Conservation (phyloP, 92 coral and sea anemone genomes). For the Bergia sp. region DNA sequence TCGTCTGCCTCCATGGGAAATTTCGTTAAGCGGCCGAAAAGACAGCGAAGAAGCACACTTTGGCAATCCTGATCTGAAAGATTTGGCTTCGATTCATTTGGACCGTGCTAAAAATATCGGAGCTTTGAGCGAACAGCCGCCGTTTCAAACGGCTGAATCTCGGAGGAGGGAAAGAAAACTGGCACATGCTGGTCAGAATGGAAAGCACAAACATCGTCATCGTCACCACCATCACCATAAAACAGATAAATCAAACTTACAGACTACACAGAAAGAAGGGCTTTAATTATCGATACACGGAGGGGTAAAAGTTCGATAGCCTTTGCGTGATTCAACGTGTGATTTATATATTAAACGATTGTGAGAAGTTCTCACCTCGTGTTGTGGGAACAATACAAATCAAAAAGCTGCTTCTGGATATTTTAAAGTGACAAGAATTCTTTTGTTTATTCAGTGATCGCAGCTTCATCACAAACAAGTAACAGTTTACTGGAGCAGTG, state of each 20-base stretch:
- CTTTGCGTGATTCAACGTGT: background rate
- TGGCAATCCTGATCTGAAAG: constrained; percentile 62
- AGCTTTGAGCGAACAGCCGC: constrained; percentile 48
- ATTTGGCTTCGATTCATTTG: constrained; percentile 67
- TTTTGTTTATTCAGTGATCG: background rate
- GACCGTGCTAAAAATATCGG: constrained; percentile 66
- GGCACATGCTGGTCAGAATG: background rate
- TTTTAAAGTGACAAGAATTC: background rate
- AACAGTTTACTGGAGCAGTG: background rate
- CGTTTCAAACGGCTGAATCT: constrained; percentile 66
- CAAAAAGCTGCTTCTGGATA: background rate
- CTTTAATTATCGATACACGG: background rate
- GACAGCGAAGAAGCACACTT: constrained; percentile 45
- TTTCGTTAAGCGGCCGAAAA: constrained; percentile 48
- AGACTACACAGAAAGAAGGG: background rate
- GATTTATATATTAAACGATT: background rate
- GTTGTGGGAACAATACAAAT: constrained; percentile 3
- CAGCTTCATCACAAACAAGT: background rate
- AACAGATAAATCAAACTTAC: background rate
- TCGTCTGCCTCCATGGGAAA: constrained; percentile 82
- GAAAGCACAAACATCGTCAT: constrained; percentile 11
- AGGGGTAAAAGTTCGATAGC: background rate
- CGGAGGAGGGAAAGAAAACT: constrained; percentile 61
- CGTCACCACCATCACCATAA: constrained; percentile 34
- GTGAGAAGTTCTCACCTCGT: background rate